Evolutionary conservation across 2,888 invertebrate species (phyloP), one percentile per base, ranked within the genome.

Genomic region (Prosopocoilus inquinatus): DNA sequence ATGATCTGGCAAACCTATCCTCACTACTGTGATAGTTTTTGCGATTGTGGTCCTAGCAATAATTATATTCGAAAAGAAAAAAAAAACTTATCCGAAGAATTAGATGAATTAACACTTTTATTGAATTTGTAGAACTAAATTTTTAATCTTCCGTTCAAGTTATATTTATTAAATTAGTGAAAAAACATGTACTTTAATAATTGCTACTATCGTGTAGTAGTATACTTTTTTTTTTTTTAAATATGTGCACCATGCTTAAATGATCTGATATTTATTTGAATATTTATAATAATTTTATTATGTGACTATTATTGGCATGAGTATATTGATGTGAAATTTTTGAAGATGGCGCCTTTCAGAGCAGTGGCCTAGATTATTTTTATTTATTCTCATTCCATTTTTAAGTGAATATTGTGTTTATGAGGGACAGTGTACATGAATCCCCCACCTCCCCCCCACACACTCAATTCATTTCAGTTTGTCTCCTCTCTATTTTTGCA

Each of bases 11-110:
- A 41, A 41, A 41, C 41, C 41, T 41, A 41, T 41, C 41, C 41
- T 41, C 41, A 41, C 41, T 41, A 41, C 41, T 41, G 41, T 41
- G 41, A 41, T 41, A 41, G 41, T 41, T 41, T 41, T 41, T 16
- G 41, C 41, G 41, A 41, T 41, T 41, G 41, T 41, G 41, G 41
- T 41, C 41, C 41, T 41, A 41, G 41, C 41, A 41, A 41, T 41
- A 41, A 41, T 41, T 41, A 41, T 15, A 11, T 41, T 9, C 12
- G 16, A 41, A 11, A 41, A 41, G 9, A 41, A 11, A 9, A 41
- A 41, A 41, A 41, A 12, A 28, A 28, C 20, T 7, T 28, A 28
- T 5, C 20, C 20, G 20, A 28, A 28, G 20, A 28, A 28, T 28
- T 28, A 28, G 11, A 15, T 13, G 41, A 9, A 41, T 11, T 13